Evolutionary conservation across 2,113 vertebrate genomes (phyloP), one percentile per base, ranked within the genome.

Genomic region (Barbus barbus): DNA sequence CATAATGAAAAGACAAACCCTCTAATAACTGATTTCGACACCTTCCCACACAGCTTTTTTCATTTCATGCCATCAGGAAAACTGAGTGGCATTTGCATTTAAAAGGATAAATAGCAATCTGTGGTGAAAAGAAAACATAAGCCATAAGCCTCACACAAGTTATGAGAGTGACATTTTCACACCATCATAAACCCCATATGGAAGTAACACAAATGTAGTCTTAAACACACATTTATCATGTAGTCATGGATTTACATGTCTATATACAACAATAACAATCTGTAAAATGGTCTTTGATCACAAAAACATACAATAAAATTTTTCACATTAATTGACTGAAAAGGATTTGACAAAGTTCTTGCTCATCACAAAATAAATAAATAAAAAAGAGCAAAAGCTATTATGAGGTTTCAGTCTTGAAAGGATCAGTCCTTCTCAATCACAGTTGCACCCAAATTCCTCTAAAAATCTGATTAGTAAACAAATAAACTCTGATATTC

Each of bases 21-120:
- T 79, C 41, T 22, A 78, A 83, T 82, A 84, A 86, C 78, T 38
- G 81, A 73, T 78, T 83, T 82, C 53, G 48, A 83, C 86, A 89
- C 86, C 88, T 84, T 86, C 84, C 86, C 84, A 89, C 88, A 83
- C 86, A 69, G 28, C 20, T 75, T 65, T 56, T 75, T 79, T 82
- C 36, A 87, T 61, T 56, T 28, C 58, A 38, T 72, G 28, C 76
- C 85, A 84, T 36, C 67, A 78, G 80, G 77, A 38, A 69, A 84
- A 78, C 60, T 20, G 72, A 83, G 44, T 82, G 65, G 41, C 73
- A 48, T 85, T 82, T 60, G 78, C 69, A 84, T 84, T 83, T 58
- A 78, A 48, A 79, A 24, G 36, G 18, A 72, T 14, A 20, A 53
- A 78, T n/a, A 7, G 60, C 20, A 78, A 75, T 61, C 44, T 85